Percentiles rank a stretch among this genome's conserved stretches.
phyloP scores from a whole-genome alignment of 2,888 invertebrate genomes.

The Calliphora vomitoria region DNA sequence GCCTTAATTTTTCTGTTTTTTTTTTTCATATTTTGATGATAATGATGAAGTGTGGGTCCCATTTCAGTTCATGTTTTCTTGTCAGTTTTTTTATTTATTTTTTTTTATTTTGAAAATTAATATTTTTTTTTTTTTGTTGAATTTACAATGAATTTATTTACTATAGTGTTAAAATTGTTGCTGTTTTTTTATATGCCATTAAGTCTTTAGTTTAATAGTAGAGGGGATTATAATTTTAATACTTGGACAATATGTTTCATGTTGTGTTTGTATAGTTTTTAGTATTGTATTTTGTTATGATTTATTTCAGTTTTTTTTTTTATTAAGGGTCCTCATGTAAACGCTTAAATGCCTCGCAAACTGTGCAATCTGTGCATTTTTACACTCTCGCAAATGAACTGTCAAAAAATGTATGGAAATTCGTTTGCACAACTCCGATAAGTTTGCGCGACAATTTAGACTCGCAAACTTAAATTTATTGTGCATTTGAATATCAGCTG shows the following conservation, averaged over 20 bases:
- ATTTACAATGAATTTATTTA: too few relatives aligned
- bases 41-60: constrained; percentile 43
- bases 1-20: neutral
- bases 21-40: neutral
- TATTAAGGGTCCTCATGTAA: too few relatives aligned
- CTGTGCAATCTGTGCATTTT: too few relatives aligned
- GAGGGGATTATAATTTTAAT: neutral
- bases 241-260: constrained; percentile 52
- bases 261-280: constrained; percentile 22
- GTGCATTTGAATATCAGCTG: too few relatives aligned
- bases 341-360: too few relatives aligned
- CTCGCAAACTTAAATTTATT: too few relatives aligned
- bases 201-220: constrained; percentile 17
- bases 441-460: too few relatives aligned
- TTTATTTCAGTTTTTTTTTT: constrained; percentile 14
- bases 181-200: neutral
- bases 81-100: too few relatives aligned
- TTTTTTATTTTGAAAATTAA: neutral
- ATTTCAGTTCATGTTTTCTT: constrained; percentile 3
- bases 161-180: neutral
- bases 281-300: neutral
- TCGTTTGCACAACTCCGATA: too few relatives aligned
- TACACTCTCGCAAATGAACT: too few relatives aligned
- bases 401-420: too few relatives aligned
- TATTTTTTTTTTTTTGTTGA: neutral